Base-by-base conservation (phyloP, 2,888 invertebrate genomes). In the Noctuana brunneofusca region DNA sequence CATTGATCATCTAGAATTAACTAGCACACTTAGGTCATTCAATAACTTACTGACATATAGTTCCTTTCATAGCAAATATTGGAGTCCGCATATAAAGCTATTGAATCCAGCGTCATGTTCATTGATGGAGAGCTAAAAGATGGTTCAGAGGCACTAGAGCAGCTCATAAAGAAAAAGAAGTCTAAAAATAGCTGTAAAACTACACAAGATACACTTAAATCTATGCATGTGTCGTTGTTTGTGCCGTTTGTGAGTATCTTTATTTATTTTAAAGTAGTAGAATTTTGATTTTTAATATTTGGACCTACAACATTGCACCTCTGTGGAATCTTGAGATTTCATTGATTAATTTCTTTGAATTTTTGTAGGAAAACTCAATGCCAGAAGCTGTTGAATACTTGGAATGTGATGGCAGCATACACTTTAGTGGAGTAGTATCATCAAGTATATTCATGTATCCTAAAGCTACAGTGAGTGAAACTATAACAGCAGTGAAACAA, bases 371-470 rank as follows among this genome's bases (percentile, higher is more conserved):
- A 76, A 89, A 87, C 58, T 74, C 83, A 35, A 71, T 89, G 54
- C 88, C 91, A 0, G 88, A 91, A 68, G 80, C 86, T 38, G 90
- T 93, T 30, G 92, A 92, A 71, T 88, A 93, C 53, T 73, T 88
- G 50, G 92, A 93, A 70, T 93, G 94, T 74, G 93, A 93, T 73
- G 95, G 95, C n/a, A 94, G 93, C 68, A 94, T 96, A 81, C 92
- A 93, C 73, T 92, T 96, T 66, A 92, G 94, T 68, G 96, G 96
- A n/a, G 93, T 94, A 54, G 93, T 96, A 12, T 93, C 94, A 0
- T 94, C 95, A 56, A 93, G 95, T 77, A 94, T 97, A n/a, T 97
- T 95, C 86, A 92, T 97, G 70, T 95, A 95, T 78, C 94, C 95
- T 11, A 95, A 95, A 76, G 94, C 95, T 3, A 95, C 95, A 1